Evolutionary conservation across 2,888 invertebrate genomes (phyloP).

Genomic region (Notodonta ziczac): DNA sequence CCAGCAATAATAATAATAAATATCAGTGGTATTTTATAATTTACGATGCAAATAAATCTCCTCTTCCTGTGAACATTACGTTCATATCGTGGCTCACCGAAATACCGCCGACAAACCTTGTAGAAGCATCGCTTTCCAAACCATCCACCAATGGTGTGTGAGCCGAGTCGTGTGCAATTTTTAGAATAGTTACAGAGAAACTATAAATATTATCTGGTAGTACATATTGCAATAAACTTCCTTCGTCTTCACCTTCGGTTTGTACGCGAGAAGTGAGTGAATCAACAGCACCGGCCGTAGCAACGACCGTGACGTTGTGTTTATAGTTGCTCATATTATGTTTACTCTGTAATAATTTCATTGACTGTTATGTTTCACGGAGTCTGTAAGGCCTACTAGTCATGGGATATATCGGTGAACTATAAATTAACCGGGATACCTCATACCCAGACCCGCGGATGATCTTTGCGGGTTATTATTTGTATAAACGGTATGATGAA

Average conservation of each 20-base stretch:
- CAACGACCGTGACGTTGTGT: constrained; percentile 72
- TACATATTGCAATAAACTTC: constrained; percentile 75
- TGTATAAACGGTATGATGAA: not conserved
- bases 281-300: constrained; percentile 65
- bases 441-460: not conserved
- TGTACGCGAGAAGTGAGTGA: constrained; percentile 63
- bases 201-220: constrained; percentile 75
- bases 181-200: constrained; percentile 67
- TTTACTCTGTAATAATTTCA: constrained; percentile 78
- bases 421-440: constrained; percentile 1
- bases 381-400: constrained; percentile 19
- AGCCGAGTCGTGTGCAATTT: constrained; percentile 67
- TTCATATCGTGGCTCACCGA: constrained; percentile 37
- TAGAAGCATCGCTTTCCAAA: constrained; percentile 37
- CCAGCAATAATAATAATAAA: constrained; percentile 25
- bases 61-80: constrained; percentile 38
- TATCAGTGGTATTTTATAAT: constrained; percentile 30
- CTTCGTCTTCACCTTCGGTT: constrained; percentile 71
- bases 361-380: constrained; percentile 70
- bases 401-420: constrained; percentile 8
- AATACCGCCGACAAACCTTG: constrained; percentile 35
- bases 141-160: constrained; percentile 37
- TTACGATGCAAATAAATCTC: constrained; percentile 38
- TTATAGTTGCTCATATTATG: constrained; percentile 71
- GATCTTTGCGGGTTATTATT: not conserved